A percentile compares a stretch with the other conserved stretches of the same genome.
phyloP scores from a whole-genome alignment of 2,888 invertebrate genomes.

The Scaptomyza reducta region DNA sequence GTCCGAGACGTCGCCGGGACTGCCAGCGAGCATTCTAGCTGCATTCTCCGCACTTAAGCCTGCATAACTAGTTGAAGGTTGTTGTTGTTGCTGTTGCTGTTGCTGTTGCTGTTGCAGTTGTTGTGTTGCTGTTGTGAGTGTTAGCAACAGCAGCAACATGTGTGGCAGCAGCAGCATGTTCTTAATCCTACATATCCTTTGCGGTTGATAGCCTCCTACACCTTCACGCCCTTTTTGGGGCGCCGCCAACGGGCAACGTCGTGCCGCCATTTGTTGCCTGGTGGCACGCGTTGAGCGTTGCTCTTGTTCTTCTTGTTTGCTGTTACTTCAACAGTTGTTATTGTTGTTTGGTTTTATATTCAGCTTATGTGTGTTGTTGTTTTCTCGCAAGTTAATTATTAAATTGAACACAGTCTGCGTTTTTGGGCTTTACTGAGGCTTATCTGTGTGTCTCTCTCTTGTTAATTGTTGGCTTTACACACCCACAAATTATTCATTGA shows the following conservation, averaged over 20 bases:
- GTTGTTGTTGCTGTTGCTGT: too few species aligned
- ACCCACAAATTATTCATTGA: constrained; percentile 52
- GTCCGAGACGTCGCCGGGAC: constrained; percentile 55
- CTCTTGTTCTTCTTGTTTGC: constrained; percentile 2
- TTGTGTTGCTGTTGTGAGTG: constrained; percentile 24
- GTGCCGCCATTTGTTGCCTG: constrained; percentile 74
- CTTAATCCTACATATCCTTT: constrained; percentile 35
- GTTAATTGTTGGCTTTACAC: constrained; percentile 58
- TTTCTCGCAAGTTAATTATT: constrained; percentile 26
- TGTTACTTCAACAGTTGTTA: constrained; percentile 1
- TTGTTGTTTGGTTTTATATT: neutral
- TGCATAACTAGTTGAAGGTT: constrained; percentile 43
- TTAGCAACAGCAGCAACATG: constrained; percentile 20
- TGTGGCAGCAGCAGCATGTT: constrained; percentile 19
- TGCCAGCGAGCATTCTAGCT: constrained; percentile 79
- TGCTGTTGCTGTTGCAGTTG: constrained; percentile 21
- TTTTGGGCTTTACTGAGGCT: neutral
- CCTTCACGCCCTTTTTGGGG: constrained; percentile 36
- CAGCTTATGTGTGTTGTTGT: neutral
- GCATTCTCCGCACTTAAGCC: constrained; percentile 79
- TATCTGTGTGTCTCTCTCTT: constrained; percentile 7
- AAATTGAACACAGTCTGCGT: constrained; percentile 25
- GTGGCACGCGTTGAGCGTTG: constrained; percentile 71
- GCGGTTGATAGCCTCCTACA: constrained; percentile 20
- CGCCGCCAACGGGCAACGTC: constrained; percentile 70